phyloP scores from a whole-genome alignment of 2,888 invertebrate genomes.

The Tiliacea citrago region DNA sequence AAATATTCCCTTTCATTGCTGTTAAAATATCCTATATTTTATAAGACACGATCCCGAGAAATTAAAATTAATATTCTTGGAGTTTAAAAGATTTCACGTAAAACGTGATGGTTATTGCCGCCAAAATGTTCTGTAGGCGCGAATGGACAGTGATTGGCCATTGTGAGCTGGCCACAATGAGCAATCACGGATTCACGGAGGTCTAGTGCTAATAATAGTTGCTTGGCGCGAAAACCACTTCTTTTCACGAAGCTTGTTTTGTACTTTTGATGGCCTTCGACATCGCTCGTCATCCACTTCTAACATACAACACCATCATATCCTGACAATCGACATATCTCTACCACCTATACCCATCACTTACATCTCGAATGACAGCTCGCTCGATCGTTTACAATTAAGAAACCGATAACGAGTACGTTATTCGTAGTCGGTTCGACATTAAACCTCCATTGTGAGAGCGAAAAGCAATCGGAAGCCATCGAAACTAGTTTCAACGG shows the following conservation, averaged over 20 bases:
- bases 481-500: slow-evolving; percentile 75
- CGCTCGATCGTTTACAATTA: slow-evolving; percentile 51
- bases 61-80: slow-evolving; percentile 55
- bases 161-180: slow-evolving; percentile 83
- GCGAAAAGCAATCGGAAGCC: slow-evolving; percentile 82
- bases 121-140: slow-evolving; percentile 72
- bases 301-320: slow-evolving; percentile 17
- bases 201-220: slow-evolving; percentile 77
- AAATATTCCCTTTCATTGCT: slow-evolving; percentile 63
- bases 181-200: slow-evolving; percentile 77
- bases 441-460: slow-evolving; percentile 78
- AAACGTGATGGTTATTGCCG: slow-evolving; percentile 67
- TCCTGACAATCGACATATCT: not conserved
- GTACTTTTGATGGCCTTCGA: slow-evolving; percentile 23
- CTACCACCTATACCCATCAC: not conserved
- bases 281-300: slow-evolving; percentile 32
- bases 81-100: slow-evolving; percentile 59
- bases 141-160: slow-evolving; percentile 84
- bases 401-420: slow-evolving; percentile 59
- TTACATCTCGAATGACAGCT: slow-evolving; percentile 39
- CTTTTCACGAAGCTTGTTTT: slow-evolving; percentile 69
- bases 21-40: slow-evolving; percentile 63
- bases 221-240: slow-evolving; percentile 75
- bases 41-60: slow-evolving; percentile 39
- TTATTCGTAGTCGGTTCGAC: slow-evolving; percentile 61